Base-by-base conservation (phyloP, 2,888 invertebrate genomes). In the Cerastis leucographa region DNA sequence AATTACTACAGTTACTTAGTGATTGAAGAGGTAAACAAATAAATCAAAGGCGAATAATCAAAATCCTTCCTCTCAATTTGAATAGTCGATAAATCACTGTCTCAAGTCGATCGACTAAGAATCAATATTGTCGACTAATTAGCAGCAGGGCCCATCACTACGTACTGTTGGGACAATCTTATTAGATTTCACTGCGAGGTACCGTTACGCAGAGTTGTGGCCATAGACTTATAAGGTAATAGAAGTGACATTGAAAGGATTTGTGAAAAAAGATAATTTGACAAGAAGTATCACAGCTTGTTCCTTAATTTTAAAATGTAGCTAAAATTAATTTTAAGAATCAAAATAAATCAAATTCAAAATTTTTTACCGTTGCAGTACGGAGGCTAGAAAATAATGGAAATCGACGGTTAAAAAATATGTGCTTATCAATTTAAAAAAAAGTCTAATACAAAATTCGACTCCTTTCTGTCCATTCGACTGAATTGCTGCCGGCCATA, bases 121-220 rank as follows among this genome's bases (percentile, higher is more conserved):
- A 73, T 75, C 46, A 80, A 85, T 80, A 78, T 49, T 69, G 42
- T 62, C 51, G 67, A 73, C 62, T 78, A 85, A 85, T 77, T 69
- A 68, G 35, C 19, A 40, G 68, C 54, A 35, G 40, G 54, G 56
- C 71, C 56, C 79, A 79, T 72, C 83, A 67, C 72, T 76, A 77
- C 59, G 40, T 25, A 22, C 67, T 72, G 67, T 72, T 74, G 11
- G 35, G 54, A 61, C 40, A 42, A 84, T 73, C 74, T 80, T 71
- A 82, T 86, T 78, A 71, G 72, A 82, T 86, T 78, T 78, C 64
- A 74, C 70, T 67, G 76, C 67, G 66, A 77, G 69, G 61, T 70
- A 44, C 14, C 22, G 29, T 65, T 54, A 46, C 65, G 51, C 17
- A 35, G 49, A 73, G 65, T 44, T 81, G 22, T n/a, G 25, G 9